phyloP scores from a whole-genome alignment of 2,113 vertebrate species.

The Clupea harengus region DNA sequence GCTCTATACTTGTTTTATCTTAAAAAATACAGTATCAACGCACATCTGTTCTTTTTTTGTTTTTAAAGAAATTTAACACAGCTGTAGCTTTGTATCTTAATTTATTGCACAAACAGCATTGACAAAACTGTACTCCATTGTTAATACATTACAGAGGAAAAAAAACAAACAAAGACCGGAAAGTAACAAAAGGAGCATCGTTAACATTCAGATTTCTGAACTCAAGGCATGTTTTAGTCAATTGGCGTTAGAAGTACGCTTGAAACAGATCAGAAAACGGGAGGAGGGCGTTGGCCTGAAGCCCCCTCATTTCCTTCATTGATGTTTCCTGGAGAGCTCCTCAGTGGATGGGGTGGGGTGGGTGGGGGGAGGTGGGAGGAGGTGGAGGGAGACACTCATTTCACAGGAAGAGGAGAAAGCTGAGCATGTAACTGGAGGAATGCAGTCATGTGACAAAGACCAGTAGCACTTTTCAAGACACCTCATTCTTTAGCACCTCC shows the following conservation, averaged over 20 bases:
- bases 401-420: not conserved
- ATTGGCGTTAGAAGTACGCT: constrained; percentile 42
- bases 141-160: constrained; percentile 58
- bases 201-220: constrained; percentile 47
- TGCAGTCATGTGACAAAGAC: not conserved
- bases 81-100: constrained; percentile 50
- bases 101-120: constrained; percentile 78
- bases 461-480: not conserved
- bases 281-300: not conserved
- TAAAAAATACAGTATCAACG: not conserved
- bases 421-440: not conserved
- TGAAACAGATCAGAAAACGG: constrained; percentile 2
- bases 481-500: not conserved
- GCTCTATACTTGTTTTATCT: not conserved
- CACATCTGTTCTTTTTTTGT: not conserved
- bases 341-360: not conserved
- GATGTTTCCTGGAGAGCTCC: not conserved
- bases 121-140: constrained; percentile 67
- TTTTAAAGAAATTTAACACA: constrained; percentile 3
- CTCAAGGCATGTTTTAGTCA: constrained; percentile 36
- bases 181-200: constrained; percentile 51
- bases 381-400: not conserved
- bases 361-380: not conserved
- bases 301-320: constrained; percentile 8
- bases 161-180: constrained; percentile 36